A percentile compares a stretch with the other conserved stretches of the same genome.
These are phyloP conservation scores for Steinernema feltiae DNA, from an alignment of 1,140 invertebrate genomes.

Conservation along the genomic window DNA sequence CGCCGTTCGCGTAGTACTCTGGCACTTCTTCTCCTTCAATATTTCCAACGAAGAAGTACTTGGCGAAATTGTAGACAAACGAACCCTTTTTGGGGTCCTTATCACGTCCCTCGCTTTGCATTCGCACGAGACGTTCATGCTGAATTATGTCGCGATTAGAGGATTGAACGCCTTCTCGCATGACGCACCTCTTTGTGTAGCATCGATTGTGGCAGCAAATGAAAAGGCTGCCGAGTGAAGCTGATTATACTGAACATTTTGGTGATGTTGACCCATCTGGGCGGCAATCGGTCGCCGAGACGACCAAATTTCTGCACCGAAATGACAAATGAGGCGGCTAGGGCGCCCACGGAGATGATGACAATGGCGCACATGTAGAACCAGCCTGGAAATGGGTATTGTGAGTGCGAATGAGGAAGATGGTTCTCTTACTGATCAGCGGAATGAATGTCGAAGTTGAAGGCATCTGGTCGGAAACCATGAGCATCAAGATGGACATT, in stretches of 20 bases:
- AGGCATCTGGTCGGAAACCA: constrained; percentile 42
- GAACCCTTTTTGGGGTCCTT: neutral
- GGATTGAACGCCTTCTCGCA: neutral
- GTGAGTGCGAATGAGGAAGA: constrained; percentile 9
- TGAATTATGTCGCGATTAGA: constrained; percentile 4
- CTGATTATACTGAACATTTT: constrained; percentile 16
- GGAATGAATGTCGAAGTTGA: constrained; percentile 38
- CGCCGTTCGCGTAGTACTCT: constrained; percentile 1
- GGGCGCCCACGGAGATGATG: constrained; percentile 31
- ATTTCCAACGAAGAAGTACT: constrained; percentile 11
- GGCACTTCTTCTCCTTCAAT: constrained; percentile 7
- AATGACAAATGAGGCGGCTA: constrained; percentile 30
- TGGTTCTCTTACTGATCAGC: constrained; percentile 29
- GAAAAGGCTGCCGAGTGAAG: constrained; percentile 14
- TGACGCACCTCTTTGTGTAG: constrained; percentile 14
- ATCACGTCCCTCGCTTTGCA: neutral
- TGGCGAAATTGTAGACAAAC: neutral
- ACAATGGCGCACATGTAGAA: constrained; percentile 39
- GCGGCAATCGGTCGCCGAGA: constrained; percentile 16
- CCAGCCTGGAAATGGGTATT: constrained; percentile 19
- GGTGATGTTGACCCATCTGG: constrained; percentile 1
- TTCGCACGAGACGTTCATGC: neutral
- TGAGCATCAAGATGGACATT: constrained; percentile 41
- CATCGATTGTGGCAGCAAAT: constrained; percentile 18
- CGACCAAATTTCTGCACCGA: constrained; percentile 19